A percentile compares a stretch with the other conserved stretches of the same genome.
phyloP scores from a whole-genome alignment of 2,888 invertebrate genomes.

The Metopia argyrocephala region DNA sequence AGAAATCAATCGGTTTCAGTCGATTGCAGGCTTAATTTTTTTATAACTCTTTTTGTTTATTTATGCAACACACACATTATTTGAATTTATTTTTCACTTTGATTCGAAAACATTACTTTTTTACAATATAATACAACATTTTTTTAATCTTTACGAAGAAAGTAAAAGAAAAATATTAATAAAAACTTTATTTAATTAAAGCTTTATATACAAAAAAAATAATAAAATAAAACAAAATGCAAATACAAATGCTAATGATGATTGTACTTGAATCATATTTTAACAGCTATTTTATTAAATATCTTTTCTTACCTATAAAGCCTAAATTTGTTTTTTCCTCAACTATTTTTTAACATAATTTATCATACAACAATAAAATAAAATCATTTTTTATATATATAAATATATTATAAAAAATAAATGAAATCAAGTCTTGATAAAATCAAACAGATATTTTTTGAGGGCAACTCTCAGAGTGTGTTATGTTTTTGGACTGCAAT shows the following conservation, averaged over 20 bases:
- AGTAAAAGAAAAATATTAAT: background rate
- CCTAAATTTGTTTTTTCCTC: slow-evolving; percentile 53
- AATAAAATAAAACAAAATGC: background rate
- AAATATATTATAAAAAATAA: background rate
- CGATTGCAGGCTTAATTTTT: slow-evolving; percentile 26
- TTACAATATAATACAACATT: slow-evolving; percentile 29
- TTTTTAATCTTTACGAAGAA: slow-evolving; percentile 36
- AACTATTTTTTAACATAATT: slow-evolving; percentile 49
- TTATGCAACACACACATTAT: slow-evolving; percentile 7
- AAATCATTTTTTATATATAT: background rate
- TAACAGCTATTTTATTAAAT: slow-evolving; percentile 51
- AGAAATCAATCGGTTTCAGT: background rate
- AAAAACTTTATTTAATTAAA: background rate
- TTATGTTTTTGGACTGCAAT: too few relatives aligned
- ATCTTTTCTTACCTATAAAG: slow-evolving; percentile 62
- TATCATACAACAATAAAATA: slow-evolving; percentile 40
- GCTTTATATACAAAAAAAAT: slow-evolving; percentile 20
- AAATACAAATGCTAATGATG: slow-evolving; percentile 58
- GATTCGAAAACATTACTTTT: slow-evolving; percentile 17
- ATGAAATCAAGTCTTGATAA: slow-evolving; percentile 39
- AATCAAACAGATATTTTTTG: slow-evolving; percentile 55
- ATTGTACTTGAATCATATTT: slow-evolving; percentile 67
- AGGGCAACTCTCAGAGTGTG: slow-evolving; percentile 49
- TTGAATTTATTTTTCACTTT: slow-evolving; percentile 25
- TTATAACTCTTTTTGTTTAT: slow-evolving; percentile 1